These are phyloP conservation scores for Troides helena DNA, from an alignment of 2,888 invertebrate genomes.

Conservation along the genomic window DNA sequence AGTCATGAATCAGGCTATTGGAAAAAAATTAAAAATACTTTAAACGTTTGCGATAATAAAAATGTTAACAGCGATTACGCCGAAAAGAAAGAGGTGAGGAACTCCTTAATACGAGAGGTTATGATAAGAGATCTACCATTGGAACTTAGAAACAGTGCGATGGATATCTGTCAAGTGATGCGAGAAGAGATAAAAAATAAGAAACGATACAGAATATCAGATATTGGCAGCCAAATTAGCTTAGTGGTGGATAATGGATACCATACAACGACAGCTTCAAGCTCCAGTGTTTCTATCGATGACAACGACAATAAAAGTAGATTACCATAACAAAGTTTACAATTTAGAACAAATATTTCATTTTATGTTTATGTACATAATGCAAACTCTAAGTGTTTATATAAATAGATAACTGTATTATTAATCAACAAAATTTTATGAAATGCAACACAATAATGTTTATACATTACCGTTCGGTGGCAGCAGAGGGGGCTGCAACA, in stretches of 20 bases:
- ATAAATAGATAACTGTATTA: no score
- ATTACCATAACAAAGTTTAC: slow-evolving; percentile 10
- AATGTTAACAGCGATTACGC: slow-evolving; percentile 26
- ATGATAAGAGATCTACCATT: slow-evolving; percentile 58
- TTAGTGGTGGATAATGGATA: slow-evolving; percentile 27
- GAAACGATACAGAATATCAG: slow-evolving; percentile 48
- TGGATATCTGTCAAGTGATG: slow-evolving; percentile 55
- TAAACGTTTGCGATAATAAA: slow-evolving; percentile 33
- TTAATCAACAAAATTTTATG: no score
- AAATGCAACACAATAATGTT: no score
- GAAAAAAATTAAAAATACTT: slow-evolving; percentile 32
- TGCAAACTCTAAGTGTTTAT: no score
- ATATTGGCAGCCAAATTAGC: slow-evolving; percentile 44
- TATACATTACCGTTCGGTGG: no score
- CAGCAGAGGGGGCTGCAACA: no score
- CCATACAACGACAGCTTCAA: slow-evolving; percentile 3
- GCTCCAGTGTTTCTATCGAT: slow-evolving; percentile 12
- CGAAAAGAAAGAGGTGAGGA: slow-evolving; percentile 45
- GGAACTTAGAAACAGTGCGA: slow-evolving; percentile 52
- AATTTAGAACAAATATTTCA: not conserved
- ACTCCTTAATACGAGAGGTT: slow-evolving; percentile 56
- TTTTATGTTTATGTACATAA: no score
- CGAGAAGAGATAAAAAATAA: slow-evolving; percentile 48
- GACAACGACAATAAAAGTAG: slow-evolving; percentile 14
- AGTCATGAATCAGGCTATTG: slow-evolving; percentile 37